Evolutionary conservation across 2,113 vertebrate genomes (phyloP).

Genomic region (Channa maculata): DNA sequence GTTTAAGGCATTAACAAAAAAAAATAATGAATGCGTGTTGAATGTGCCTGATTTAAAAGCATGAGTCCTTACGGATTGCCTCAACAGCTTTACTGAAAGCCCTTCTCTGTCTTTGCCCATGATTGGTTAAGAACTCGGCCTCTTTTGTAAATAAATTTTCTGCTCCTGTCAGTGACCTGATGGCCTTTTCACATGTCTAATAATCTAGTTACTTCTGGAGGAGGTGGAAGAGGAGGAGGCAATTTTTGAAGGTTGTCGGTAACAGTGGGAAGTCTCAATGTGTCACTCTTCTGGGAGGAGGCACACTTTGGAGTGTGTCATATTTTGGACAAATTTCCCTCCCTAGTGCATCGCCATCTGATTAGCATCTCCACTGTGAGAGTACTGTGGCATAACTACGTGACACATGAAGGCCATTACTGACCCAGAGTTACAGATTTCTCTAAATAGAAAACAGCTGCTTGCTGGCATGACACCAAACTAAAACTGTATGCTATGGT

Average conservation of each 20-base stretch:
- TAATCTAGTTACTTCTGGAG: constrained; percentile 27
- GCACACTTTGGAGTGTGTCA: constrained; percentile 50
- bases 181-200: constrained; percentile 27
- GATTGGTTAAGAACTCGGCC: constrained; percentile 23
- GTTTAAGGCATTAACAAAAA: constrained; percentile 25
- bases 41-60: constrained; percentile 56
- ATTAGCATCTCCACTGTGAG: constrained; percentile 14
- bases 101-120: constrained; percentile 20
- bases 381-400: background rate
- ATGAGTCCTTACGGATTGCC: constrained; percentile 31
- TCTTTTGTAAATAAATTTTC: constrained; percentile 40
- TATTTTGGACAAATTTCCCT: constrained; percentile 29
- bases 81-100: constrained; percentile 19
- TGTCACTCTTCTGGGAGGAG: constrained; percentile 49
- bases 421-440: background rate
- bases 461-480: background rate
- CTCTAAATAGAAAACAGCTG: background rate
- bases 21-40: constrained; percentile 34
- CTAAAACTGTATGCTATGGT: no score
- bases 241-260: constrained; percentile 22
- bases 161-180: constrained; percentile 34
- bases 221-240: constrained; percentile 21
- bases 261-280: constrained; percentile 26
- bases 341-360: constrained; percentile 12
- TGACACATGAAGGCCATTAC: background rate